phyloP scores from a whole-genome alignment of 1,140 invertebrate species.

The Camponotus vicinus region DNA sequence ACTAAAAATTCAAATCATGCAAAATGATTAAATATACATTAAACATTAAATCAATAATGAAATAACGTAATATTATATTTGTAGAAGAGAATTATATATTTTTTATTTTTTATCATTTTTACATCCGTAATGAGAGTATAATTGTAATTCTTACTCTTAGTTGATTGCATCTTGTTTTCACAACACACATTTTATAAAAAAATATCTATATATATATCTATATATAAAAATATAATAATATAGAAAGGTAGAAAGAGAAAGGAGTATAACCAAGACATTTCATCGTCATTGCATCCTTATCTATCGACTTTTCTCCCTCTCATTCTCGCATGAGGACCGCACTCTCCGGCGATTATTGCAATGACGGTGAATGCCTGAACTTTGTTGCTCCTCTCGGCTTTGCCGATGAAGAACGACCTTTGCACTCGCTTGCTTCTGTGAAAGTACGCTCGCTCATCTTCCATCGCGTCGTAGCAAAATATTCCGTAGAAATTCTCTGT shows the following conservation, averaged over 20 bases:
- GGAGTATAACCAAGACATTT: constrained; percentile 22
- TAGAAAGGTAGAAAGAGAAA: neutral
- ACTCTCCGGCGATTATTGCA: constrained; percentile 55
- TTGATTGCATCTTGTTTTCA: constrained; percentile 4
- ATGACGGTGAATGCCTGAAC: constrained; percentile 80
- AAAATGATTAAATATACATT: neutral
- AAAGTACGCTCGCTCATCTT: constrained; percentile 69
- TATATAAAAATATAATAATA: constrained; percentile 32
- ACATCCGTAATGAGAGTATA: constrained; percentile 8
- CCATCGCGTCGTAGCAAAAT: constrained; percentile 11
- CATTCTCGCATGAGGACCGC: constrained; percentile 30
- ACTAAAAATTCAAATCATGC: neutral
- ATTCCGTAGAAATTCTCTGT: neutral
- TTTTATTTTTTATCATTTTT: constrained; percentile 8
- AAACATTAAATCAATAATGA: neutral
- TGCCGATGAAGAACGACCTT: constrained; percentile 75
- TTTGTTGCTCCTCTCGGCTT: constrained; percentile 75
- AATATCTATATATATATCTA: neutral
- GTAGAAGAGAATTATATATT: neutral
- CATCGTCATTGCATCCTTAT: constrained; percentile 16
- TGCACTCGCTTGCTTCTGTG: constrained; percentile 72
- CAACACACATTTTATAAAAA: neutral
- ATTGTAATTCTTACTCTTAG: neutral
- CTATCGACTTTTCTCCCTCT: constrained; percentile 18
- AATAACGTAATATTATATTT: neutral